Conservation (phyloP, 2,888 invertebrate species). For the Cryptocephalus primarius region DNA sequence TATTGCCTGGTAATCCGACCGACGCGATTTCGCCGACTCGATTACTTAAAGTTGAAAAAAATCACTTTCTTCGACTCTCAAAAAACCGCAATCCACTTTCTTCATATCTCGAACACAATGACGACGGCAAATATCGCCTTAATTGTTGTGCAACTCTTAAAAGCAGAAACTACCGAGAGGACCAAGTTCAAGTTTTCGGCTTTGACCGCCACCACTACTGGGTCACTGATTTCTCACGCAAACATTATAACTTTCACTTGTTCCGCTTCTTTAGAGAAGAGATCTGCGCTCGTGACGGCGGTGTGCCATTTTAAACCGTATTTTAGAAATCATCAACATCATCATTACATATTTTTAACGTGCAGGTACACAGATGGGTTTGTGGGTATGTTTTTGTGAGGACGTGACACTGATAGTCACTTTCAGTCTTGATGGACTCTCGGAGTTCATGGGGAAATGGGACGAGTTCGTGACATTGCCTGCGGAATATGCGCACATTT, state of each 20-base stretch:
- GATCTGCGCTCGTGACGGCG: constrained; percentile 7
- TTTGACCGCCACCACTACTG: constrained; percentile 15
- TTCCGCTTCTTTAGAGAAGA: background rate
- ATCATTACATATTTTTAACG: no score
- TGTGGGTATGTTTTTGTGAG: no score
- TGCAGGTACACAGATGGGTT: no score
- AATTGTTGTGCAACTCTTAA: constrained; percentile 1
- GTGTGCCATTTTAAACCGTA: constrained; percentile 7
- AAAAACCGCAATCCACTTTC: constrained; percentile 1
- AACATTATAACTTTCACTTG: constrained; percentile 21
- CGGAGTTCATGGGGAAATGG: no score
- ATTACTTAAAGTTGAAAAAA: no score
- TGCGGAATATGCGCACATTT: no score
- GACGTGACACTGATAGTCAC: no score
- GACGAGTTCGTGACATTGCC: no score
- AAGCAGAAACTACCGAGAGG: background rate
- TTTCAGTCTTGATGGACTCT: no score
- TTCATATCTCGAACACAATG: constrained; percentile 1
- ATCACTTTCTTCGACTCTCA: background rate
- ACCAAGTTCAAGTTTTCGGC: constrained; percentile 12
- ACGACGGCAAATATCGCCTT: constrained; percentile 1
- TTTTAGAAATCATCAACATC: background rate
- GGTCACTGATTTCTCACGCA: constrained; percentile 21
- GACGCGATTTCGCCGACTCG: no score
- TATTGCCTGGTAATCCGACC: no score